Base-by-base conservation (phyloP, 2,888 invertebrate genomes). In the Melinaea marsaeus region DNA sequence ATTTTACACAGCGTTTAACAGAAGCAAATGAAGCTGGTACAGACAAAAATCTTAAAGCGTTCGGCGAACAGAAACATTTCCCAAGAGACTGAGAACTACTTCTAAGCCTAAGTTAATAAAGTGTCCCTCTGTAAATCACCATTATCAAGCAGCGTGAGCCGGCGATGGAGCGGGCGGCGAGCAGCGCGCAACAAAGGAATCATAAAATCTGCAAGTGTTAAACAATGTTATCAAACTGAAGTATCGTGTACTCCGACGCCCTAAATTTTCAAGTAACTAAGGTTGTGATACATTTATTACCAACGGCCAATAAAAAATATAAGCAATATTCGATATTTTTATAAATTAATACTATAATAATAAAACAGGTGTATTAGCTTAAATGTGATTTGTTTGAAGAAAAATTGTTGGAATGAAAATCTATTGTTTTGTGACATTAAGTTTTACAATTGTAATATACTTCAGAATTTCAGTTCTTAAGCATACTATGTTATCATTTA, bases 161-260 rank as follows among this genome's bases (percentile, higher is more conserved):
- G 9, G 32, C 48, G 32, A 55, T 58, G 60, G 9, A 62, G 62
- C 11, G 55, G 34, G 42, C 61, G 58, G 48, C 61, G 35, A 59
- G 56, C 62, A 65, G 61, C 62, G 75, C 73, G 74, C 78, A 78
- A 81, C 80, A 77, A 81, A 77, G 76, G 78, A 77, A 72, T 79
- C 82, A 77, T 84, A 82, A 85, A 85, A 85, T 81, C 78, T 80
- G 74, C 71, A 79, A 83, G 71, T 84, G 83, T 81, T 80, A 76
- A 84, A 87, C 85, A 87, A 85, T 85, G 82, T 86, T 86, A 86
- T 86, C 86, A 81, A 83, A 80, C 81, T 75, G 79, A 82, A 86
- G 83, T 84, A 83, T 85, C 85, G 74, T 83, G 80, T 85, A 77
- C 78, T 79, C 61, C 22, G 62, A 68, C 73, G 67, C 79, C 79